These are phyloP conservation scores for Agriopis aurantiaria DNA, from an alignment of 2,888 invertebrate species.

Conservation along the genomic window DNA sequence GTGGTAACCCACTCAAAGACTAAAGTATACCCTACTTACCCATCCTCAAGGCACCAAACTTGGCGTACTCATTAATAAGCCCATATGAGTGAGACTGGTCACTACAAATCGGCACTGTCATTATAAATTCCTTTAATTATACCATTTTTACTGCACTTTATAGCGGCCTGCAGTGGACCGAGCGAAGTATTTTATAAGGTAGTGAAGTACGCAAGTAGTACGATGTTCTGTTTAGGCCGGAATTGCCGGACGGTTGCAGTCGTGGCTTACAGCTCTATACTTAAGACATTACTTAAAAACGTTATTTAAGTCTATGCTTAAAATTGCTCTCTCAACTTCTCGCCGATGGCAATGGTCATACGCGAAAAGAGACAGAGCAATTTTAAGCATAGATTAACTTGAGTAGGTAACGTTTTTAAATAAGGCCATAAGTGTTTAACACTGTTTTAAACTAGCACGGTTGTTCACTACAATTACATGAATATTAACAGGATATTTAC, in stretches of 20 bases:
- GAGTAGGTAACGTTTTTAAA: too few species aligned
- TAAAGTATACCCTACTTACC: background rate
- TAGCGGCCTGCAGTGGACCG: constrained; percentile 60
- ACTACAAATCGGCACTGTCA: constrained; percentile 64
- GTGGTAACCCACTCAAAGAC: background rate
- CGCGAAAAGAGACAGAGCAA: too few species aligned
- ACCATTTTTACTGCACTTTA: constrained; percentile 77
- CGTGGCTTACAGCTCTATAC: background rate
- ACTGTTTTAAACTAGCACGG: too few species aligned
- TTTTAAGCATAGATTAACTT: too few species aligned
- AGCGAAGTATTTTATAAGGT: constrained; percentile 58
- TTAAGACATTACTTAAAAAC: too few species aligned
- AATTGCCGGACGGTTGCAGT: constrained; percentile 5
- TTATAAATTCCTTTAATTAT: constrained; percentile 82
- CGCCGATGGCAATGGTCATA: too few species aligned
- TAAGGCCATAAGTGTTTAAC: too few species aligned
- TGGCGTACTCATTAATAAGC: background rate
- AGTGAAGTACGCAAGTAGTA: constrained; percentile 3
- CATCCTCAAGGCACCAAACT: background rate
- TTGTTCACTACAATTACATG: too few species aligned
- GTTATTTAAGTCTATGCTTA: too few species aligned
- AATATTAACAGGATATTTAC: too few species aligned
- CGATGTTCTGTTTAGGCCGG: constrained; percentile 8
- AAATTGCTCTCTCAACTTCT: too few species aligned
- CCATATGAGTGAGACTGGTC: background rate